Evolutionary conservation across 2,888 invertebrate genomes (phyloP).

Genomic region (Bhutanitis thaidina): DNA sequence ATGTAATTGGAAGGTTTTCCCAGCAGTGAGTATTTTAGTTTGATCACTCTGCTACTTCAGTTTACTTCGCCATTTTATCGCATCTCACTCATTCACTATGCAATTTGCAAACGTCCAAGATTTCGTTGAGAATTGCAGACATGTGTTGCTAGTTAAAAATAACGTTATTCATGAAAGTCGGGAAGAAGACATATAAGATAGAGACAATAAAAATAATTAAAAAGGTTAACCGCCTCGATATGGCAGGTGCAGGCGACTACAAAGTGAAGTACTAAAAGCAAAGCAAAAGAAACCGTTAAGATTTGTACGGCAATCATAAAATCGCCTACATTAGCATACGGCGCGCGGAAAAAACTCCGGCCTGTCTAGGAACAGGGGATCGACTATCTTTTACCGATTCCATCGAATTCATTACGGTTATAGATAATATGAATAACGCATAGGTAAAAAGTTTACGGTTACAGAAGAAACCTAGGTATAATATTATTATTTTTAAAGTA

Average conservation of each 20-base stretch:
- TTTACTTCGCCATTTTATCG: too few relatives aligned
- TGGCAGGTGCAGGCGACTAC: slow-evolving; percentile 12
- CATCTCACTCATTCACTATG: too few relatives aligned
- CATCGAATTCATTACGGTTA: slow-evolving; percentile 8
- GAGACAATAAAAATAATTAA: neutral
- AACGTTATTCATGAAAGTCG: too few relatives aligned
- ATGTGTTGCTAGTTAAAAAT: too few relatives aligned
- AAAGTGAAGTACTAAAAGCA: slow-evolving; percentile 18
- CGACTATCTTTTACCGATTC: slow-evolving; percentile 34
- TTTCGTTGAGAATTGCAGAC: too few relatives aligned
- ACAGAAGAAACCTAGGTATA: neutral
- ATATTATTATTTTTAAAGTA: too few relatives aligned
- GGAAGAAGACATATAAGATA: too few relatives aligned
- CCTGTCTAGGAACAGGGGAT: slow-evolving; percentile 36
- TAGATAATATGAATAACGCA: slow-evolving; percentile 8
- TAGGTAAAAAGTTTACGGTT: slow-evolving; percentile 7
- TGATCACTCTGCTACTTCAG: too few relatives aligned
- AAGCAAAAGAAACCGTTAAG: slow-evolving; percentile 30
- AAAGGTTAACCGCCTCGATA: neutral
- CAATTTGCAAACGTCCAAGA: too few relatives aligned
- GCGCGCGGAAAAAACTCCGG: slow-evolving; percentile 35
- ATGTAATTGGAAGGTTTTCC: too few relatives aligned
- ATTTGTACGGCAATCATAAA: slow-evolving; percentile 43
- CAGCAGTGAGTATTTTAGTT: too few relatives aligned
- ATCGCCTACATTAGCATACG: slow-evolving; percentile 43